These are phyloP conservation scores for Oegoconia quadripuncta DNA, from an alignment of 2,888 invertebrate species.

Conservation along the genomic window DNA sequence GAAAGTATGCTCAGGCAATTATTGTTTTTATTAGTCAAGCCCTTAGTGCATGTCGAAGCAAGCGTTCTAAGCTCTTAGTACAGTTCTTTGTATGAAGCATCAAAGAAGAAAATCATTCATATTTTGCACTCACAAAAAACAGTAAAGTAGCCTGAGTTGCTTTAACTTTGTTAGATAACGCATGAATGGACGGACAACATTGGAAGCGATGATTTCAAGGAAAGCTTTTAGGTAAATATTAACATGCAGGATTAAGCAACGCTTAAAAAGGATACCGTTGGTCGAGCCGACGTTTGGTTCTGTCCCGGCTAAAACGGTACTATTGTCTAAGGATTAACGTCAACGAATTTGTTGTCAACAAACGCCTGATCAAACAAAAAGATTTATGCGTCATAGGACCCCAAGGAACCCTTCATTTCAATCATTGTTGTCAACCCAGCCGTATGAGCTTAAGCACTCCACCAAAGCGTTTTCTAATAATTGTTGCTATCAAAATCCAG, in stretches of 20 bases:
- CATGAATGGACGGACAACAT: conserved; percentile 33
- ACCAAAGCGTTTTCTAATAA: conserved; percentile 38
- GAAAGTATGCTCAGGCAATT: conserved; percentile 37
- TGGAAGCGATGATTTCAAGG: conserved; percentile 42
- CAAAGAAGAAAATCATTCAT: too few species aligned
- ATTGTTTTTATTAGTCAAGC: conserved; percentile 33
- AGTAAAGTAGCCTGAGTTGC: too few species aligned
- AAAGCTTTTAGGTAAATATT: conserved; percentile 62
- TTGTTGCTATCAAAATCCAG: conserved; percentile 29
- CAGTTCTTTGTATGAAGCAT: too few species aligned
- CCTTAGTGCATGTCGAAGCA: conserved; percentile 11
- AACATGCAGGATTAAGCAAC: conserved; percentile 49
- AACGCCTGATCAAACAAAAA: conserved; percentile 76
- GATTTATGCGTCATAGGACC: conserved; percentile 53
- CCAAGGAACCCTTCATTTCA: conserved; percentile 53
- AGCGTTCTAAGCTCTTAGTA: too few species aligned
- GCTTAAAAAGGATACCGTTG: conserved; percentile 55
- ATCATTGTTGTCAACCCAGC: conserved; percentile 51
- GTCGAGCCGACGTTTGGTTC: conserved; percentile 46
- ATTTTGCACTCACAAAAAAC: too few species aligned
- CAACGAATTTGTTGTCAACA: conserved; percentile 76
- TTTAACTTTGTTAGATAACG: too few species aligned
- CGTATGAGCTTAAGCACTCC: conserved; percentile 55
- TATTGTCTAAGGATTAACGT: conserved; percentile 76
- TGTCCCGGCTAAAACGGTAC: conserved; percentile 58